Conservation (phyloP, 30 jellyfish, hydroid and myxozoan genomes). For the Phacellophora camtschatica region DNA sequence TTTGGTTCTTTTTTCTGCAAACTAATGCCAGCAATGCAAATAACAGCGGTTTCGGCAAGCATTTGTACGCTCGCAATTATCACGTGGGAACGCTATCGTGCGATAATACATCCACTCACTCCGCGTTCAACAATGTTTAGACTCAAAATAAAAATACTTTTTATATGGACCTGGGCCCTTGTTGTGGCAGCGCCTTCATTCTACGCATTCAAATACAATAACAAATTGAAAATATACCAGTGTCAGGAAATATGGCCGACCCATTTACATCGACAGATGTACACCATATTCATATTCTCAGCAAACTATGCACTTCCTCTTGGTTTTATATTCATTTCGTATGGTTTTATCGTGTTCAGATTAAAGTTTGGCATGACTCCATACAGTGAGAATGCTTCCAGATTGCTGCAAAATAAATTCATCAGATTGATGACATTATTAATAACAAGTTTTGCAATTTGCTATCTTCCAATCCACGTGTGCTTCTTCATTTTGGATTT, state of each 20-base stretch:
- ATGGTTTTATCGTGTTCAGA: conserved; percentile 16
- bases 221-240: conserved; percentile 5
- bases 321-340: conserved; percentile 34
- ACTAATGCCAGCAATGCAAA: conserved; percentile 68
- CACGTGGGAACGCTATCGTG: conserved; percentile 80
- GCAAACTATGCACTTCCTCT: conserved; percentile 65
- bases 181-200: conserved; percentile 71
- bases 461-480: conserved; percentile 60
- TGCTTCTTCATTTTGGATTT: conserved; percentile 68
- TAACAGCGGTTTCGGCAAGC: conserved; percentile 75
- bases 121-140: conserved; percentile 68
- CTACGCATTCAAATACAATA: conserved; percentile 36
- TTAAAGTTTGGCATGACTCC: conserved; percentile 50
- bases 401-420: conserved; percentile 45
- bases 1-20: conserved; percentile 69
- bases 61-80: conserved; percentile 63
- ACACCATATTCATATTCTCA: conserved; percentile 49
- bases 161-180: conserved; percentile 75
- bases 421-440: conserved; percentile 45
- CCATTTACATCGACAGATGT: conserved; percentile 26
- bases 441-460: conserved; percentile 57
- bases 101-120: conserved; percentile 65
- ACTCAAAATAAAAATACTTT: conserved; percentile 26
- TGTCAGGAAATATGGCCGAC: conserved; percentile 76
- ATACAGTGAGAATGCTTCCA: conserved; percentile 21